A percentile compares a stretch with the other conserved stretches of the same genome.
Evolutionary conservation across 2,797 vertebrate genomes (phyloP).

Genomic region (Fundulus diaphanus): DNA sequence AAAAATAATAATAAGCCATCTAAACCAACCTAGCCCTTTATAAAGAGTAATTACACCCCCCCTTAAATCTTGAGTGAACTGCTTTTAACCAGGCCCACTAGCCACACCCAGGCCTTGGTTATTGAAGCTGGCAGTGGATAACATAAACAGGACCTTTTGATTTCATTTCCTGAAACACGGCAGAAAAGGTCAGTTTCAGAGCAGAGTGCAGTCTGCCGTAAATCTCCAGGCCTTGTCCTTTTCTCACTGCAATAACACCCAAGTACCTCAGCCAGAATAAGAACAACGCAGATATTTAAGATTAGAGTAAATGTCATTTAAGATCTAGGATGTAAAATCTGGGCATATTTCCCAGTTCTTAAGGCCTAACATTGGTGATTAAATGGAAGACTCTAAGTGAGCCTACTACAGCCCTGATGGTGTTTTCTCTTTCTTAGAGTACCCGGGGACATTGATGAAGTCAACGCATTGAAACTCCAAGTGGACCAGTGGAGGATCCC

Average conservation of each 20-base stretch:
- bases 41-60: background rate
- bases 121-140: background rate
- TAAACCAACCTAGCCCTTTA: background rate
- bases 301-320: background rate
- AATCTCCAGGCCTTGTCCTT: background rate
- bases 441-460: conserved; percentile 93
- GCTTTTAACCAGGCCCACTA: too few species aligned
- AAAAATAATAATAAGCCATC: too few species aligned
- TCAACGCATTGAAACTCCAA: conserved; percentile 91
- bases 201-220: background rate
- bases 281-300: background rate
- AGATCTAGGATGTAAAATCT: background rate
- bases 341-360: background rate
- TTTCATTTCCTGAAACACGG: background rate
- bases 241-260: too few species aligned
- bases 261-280: background rate
- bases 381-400: background rate
- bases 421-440: conserved; percentile 77
- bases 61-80: too few species aligned
- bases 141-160: background rate
- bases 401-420: background rate
- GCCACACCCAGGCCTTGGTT: too few species aligned
- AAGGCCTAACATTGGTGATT: background rate
- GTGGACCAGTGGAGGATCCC: conserved; percentile 95
- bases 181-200: background rate